Percentiles rank a stretch among this genome's conserved stretches.
phyloP scores from a whole-genome alignment of 2,797 vertebrate genomes.

The Schizothorax lantsangensis region DNA sequence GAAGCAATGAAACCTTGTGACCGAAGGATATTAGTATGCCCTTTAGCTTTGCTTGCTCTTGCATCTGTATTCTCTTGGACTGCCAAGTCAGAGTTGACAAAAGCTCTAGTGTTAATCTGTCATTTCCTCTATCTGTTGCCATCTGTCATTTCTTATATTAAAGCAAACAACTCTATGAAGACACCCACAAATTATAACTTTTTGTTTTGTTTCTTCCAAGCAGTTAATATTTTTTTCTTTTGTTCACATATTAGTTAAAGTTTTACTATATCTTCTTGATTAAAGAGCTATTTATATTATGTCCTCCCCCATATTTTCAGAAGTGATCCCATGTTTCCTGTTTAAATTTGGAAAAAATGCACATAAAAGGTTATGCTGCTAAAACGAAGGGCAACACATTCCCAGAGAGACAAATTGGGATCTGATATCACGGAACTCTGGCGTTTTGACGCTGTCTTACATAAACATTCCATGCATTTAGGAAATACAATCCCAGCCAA shows the following conservation, averaged over 20 bases:
- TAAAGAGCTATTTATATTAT: conserved; percentile 50
- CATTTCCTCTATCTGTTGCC: conserved; percentile 10
- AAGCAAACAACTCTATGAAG: conserved; percentile 7
- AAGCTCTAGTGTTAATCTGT: conserved; percentile 7
- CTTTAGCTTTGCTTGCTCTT: not conserved
- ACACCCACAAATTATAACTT: not conserved
- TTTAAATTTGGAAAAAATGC: conserved; percentile 75
- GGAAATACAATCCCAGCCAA: conserved; percentile 29
- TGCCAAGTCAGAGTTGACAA: conserved; percentile 9
- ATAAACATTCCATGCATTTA: conserved; percentile 45
- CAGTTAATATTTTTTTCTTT: not conserved
- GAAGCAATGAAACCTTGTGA: conserved; percentile 33
- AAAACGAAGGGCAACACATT: conserved; percentile 81
- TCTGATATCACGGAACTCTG: conserved; percentile 60
- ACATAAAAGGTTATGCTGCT: conserved; percentile 75
- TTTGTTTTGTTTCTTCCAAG: not conserved
- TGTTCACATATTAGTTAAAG: not conserved
- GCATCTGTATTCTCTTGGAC: conserved; percentile 8
- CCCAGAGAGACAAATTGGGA: conserved; percentile 72
- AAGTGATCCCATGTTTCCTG: conserved; percentile 76
- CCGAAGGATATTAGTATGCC: conserved; percentile 25
- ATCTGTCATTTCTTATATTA: not conserved
- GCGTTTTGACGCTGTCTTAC: conserved; percentile 51
- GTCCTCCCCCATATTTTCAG: conserved; percentile 70
- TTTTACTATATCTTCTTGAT: conserved; percentile 1